Base-by-base conservation (phyloP, 2,797 vertebrate genomes). In the Poliocrania exsul region DNA sequence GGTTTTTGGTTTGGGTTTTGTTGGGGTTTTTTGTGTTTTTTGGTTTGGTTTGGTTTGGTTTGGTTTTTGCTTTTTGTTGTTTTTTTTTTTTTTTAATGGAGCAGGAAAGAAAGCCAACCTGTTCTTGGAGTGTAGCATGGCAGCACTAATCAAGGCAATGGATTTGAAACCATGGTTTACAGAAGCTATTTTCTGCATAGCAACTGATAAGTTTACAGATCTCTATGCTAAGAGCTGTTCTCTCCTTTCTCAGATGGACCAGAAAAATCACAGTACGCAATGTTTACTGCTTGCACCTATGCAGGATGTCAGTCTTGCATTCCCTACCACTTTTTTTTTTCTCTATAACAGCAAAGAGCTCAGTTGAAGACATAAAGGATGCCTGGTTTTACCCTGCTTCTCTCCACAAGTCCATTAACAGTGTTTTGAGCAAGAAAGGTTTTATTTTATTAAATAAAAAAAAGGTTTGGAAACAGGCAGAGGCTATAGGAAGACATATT, bases 331-430 rank as follows among this genome's bases (percentile, higher is more conserved):
- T 13, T 4, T 7, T 37, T 17, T 51, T 78, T 56, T 78, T 33
- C 12, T 77, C 14, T 53, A 6, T 8, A 67, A 13, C 15, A 24
- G 5, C 4, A 58, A 73, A 80, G 2, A 61, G 2, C 4, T 72
- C 12, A 2, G 2, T 72, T 56, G 69, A 50, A 58, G 17, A 18
- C 33, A 28, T 10, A 14, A 37, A 3, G 65, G 13, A 42, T 33
- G 2, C 3, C 13, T 2, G 26, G 0, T 28, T 77, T 69, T 54
- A 29, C 12, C 10, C 13, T 40, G 1, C 9, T 69, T 60, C 21
- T 69, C 54, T 69, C 37, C 23, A 9, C 10, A 50, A 60, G 13
- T 5, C 7, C 5, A 13, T 51, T 31, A 28, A 3, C 8, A 14
- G 1, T 15, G 4, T 4, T 33, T 62, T 60, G 54, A n/a, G 20